Evolutionary conservation across 1,140 invertebrate species (phyloP), one percentile per base, ranked within the genome.

Genomic region (Dryas iulia): DNA sequence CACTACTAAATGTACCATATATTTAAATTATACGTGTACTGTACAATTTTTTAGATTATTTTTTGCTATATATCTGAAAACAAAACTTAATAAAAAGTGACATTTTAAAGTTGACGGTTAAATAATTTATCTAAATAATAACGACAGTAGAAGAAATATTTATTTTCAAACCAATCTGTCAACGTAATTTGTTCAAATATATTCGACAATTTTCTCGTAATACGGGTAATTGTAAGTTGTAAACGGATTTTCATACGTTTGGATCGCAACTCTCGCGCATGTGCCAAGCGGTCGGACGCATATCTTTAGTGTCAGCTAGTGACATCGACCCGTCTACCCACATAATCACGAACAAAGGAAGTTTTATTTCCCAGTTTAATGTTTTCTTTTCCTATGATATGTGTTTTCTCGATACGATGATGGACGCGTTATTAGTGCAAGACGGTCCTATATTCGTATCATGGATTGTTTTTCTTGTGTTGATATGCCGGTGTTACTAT

Each of bases 401-500:
- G 61, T 47, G 60, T 63, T 62, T 54, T 61, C 61, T 68, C 10
- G 31, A 59, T 61, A 24, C 21, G 56, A 76, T 75, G 62, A 87
- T 89, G 86, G 83, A 83, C 66, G 72, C 60, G n/a, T 67, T 88
- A 54, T 30, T 87, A 21, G 83, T 86, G 67, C 82, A 87, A 71
- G 89, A 91, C 58, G 79, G 80, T 58, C 87, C 87, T 14, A 83
- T 90, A 59, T 74, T 91, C 65, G 64, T 91, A 47, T 91, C 89
- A 30, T 90, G 87, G 89, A 84, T 91, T 76, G 83, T 91, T 58
- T 91, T 91, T 69, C 59, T 90, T 26, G 54, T 89, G 64, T 74
- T 91, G 64, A 90, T 91, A 74, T 91, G 81, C 59, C 79, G 86
- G 66, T 90, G 85, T 68, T 91, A 91, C 52, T 91, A 91, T 80